Conservation (phyloP, 2,113 vertebrate species). For the Marcusenius ussheri region DNA sequence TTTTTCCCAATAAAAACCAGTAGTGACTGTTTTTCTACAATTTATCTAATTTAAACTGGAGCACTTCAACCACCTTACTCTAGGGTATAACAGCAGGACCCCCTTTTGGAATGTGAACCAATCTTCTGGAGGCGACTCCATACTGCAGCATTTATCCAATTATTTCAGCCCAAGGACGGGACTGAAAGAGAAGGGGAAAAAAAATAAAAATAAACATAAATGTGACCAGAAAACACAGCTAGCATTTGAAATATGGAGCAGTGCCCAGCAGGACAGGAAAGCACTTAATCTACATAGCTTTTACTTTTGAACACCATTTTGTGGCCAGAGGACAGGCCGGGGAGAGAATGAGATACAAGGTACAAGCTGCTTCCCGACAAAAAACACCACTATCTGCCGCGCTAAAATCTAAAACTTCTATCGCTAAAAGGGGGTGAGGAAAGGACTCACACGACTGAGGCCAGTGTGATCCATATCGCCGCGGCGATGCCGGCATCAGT, state of each 20-base stretch:
- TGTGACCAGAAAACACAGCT: neutral
- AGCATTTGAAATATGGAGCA: neutral
- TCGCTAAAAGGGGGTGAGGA: neutral
- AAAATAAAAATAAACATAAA: neutral
- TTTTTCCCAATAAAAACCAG: neutral
- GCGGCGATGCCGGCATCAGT: neutral
- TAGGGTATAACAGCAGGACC: neutral
- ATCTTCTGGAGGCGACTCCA: neutral
- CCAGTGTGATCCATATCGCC: neutral
- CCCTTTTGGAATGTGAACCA: neutral
- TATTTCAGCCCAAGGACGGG: neutral
- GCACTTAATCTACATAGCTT: conserved; percentile 23
- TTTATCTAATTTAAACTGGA: neutral
- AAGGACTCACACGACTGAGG: neutral
- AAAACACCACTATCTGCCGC: neutral
- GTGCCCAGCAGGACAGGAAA: neutral
- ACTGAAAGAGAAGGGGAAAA: neutral
- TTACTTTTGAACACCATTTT: conserved; percentile 11
- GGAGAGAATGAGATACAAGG: neutral
- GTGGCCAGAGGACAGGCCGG: conserved; percentile 17
- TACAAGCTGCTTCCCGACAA: neutral
- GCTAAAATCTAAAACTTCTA: neutral
- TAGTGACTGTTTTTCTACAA: neutral
- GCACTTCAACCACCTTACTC: neutral
- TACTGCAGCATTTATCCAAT: neutral